A percentile compares a stretch with the other conserved stretches of the same genome.
Evolutionary conservation across 2,113 vertebrate species (phyloP).

Genomic region (Syngnathus typhle): DNA sequence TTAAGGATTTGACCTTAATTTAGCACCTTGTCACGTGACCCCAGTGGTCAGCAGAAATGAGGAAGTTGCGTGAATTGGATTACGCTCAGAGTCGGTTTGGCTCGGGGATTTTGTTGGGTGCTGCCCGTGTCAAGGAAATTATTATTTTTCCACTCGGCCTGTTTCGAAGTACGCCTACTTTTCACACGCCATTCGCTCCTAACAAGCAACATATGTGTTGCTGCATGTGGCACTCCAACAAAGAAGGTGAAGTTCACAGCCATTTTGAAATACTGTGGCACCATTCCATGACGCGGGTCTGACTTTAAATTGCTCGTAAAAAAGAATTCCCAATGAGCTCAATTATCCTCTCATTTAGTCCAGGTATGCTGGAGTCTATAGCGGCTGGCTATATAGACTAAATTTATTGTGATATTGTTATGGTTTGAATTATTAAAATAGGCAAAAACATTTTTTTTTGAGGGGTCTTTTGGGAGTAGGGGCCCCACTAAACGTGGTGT

Average conservation of each 20-base stretch:
- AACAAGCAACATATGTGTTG: constrained; percentile 34
- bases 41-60: constrained; percentile 28
- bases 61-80: constrained; percentile 28
- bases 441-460: too few species aligned
- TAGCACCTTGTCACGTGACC: constrained; percentile 50
- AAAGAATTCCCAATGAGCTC: not conserved
- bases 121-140: constrained; percentile 29
- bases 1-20: constrained; percentile 57
- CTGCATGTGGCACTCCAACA: constrained; percentile 13
- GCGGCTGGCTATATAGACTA: not conserved
- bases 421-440: too few species aligned
- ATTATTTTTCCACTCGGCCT: constrained; percentile 34
- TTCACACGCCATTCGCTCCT: constrained; percentile 12
- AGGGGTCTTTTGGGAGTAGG: not conserved
- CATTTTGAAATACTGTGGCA: not conserved
- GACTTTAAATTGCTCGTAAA: not conserved
- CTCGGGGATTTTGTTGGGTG: constrained; percentile 27
- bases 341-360: not conserved
- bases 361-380: too few species aligned
- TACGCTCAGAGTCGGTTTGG: not conserved
- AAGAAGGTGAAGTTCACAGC: too few species aligned
- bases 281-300: not conserved
- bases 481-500: not conserved
- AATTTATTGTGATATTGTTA: too few species aligned
- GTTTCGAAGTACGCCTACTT: constrained; percentile 22